Conservation (phyloP, 1,140 invertebrate species). For the Spodoptera litura region DNA sequence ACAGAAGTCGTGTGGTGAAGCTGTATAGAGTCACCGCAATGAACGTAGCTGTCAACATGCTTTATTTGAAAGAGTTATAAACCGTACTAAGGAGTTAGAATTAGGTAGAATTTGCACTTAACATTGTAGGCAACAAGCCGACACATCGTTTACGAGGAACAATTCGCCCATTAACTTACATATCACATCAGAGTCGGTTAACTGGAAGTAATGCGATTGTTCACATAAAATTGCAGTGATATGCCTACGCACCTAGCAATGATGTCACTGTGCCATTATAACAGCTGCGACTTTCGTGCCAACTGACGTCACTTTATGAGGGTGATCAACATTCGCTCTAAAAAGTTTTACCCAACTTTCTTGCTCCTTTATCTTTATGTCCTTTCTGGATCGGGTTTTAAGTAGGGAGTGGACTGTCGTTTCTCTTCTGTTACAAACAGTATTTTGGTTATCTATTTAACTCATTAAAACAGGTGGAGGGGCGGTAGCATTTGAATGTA, state of each 20-base stretch:
- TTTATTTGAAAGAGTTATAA: background rate
- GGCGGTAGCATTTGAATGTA: background rate
- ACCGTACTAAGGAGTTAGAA: background rate
- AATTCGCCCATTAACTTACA: constrained; percentile 39
- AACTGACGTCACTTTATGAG: constrained; percentile 72
- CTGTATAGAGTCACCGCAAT: no score
- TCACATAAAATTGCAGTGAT: constrained; percentile 44
- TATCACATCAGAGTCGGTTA: constrained; percentile 34
- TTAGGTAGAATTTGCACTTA: background rate
- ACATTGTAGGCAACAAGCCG: background rate
- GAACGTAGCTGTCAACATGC: background rate
- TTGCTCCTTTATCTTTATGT: background rate
- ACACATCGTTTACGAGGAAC: constrained; percentile 15
- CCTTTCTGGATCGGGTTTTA: background rate
- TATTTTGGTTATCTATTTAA: background rate
- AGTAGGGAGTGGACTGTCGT: background rate
- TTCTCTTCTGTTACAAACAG: background rate
- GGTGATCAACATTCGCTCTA: constrained; percentile 42
- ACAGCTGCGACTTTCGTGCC: constrained; percentile 64
- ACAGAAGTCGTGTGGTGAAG: no score
- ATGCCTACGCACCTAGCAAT: constrained; percentile 49
- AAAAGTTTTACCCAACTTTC: constrained; percentile 5
- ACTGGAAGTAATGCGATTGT: constrained; percentile 44
- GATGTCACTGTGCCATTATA: constrained; percentile 64
- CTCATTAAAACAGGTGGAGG: background rate